Base-by-base conservation (phyloP, 2,888 invertebrate genomes). In the Lasioglossum malachurum region DNA sequence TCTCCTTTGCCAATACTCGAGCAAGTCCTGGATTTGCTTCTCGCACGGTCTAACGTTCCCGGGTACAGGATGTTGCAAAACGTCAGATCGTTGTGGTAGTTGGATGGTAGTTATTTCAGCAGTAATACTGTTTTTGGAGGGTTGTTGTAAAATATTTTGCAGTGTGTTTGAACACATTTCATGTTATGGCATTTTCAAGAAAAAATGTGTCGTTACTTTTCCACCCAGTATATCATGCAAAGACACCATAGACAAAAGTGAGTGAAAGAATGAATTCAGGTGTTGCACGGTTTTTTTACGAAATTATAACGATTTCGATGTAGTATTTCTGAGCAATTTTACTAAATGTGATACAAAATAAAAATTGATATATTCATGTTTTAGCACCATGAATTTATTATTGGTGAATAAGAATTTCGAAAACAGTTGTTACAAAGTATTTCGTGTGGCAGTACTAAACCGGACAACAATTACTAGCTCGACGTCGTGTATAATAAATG, bases 1-100 rank as follows among this genome's bases (percentile, higher is more conserved):
- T 8, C 49, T 74, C 74, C 31, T 79, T 82, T 79, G 72, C 69
- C 82, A 44, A 80, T 80, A 80, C 76, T 44, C 53, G 44, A 27
- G 14, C 38, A 16, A 16, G 7, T 31, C 38, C n/a, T 35, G 83
- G 46, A 74, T 69, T 10, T 10, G 75, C 53, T 69, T 46, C 75
- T 71, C 64, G 53, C 44, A 31, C 53, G 31, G 41, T 80, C 31
- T 60, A 72, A 46, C 31, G 31, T 31, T 31, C 31, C 31, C 16
- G 16, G 64, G 31, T 64, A 64, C 7, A 64, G 64, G 31, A 2
- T 27, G 31, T 31, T 64, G 5, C 64, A 64, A 27, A 64, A 64
- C 2, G 16, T 31, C 16, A 16, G 64, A 16, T 64, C 16, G 31
- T 31, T 16, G 2, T 31, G 16, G 14, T 14, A 31, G 31, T 57